Percentiles rank a stretch among this genome's conserved stretches.
These are phyloP conservation scores for Intellagama lesueurii DNA, from an alignment of 2,797 vertebrate species.

Conservation along the genomic window DNA sequence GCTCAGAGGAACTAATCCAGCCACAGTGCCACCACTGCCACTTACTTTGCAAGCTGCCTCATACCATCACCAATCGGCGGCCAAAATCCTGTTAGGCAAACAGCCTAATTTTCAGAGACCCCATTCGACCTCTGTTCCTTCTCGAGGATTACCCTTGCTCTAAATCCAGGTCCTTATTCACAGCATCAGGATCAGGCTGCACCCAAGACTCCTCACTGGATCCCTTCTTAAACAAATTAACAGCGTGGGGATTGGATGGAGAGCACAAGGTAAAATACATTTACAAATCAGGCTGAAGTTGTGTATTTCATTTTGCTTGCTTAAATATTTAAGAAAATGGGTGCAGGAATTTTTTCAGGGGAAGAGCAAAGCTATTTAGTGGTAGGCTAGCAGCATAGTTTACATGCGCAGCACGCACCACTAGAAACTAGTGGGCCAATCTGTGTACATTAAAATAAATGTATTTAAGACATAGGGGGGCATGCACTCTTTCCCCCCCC, in stretches of 20 bases:
- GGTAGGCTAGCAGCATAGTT: too few relatives aligned
- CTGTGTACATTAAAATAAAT: too few relatives aligned
- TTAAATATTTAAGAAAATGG: neutral
- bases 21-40: too few relatives aligned
- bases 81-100: too few relatives aligned
- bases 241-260: neutral
- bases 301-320: neutral
- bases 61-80: neutral
- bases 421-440: too few relatives aligned
- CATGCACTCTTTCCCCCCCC: too few relatives aligned
- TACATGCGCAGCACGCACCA: too few relatives aligned
- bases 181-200: neutral
- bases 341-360: neutral
- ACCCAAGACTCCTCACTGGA: neutral
- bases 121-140: neutral
- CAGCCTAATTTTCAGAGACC: too few relatives aligned
- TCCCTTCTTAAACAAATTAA: neutral
- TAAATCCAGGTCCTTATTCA: too few relatives aligned
- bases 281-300: neutral
- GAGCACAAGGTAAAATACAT: neutral
- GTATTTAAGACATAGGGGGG: too few relatives aligned
- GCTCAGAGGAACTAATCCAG: neutral
- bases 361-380: neutral
- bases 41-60: neutral
- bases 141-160: too few relatives aligned